A percentile compares a stretch with the other conserved stretches of the same genome.
Evolutionary conservation across 1,140 invertebrate species (phyloP).

Genomic region (Epicauta chinensis): DNA sequence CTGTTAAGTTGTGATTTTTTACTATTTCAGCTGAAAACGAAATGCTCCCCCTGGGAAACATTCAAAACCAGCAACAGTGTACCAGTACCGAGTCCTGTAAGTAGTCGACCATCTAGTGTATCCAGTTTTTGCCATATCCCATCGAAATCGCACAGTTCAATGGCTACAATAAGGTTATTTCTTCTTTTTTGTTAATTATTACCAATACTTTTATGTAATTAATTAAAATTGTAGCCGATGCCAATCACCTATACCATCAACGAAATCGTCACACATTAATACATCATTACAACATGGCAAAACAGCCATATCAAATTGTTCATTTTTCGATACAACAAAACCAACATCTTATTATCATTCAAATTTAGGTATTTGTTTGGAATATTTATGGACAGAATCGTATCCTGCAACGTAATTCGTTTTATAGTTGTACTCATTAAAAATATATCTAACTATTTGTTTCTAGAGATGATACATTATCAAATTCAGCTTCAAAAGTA

Average conservation of each 20-base stretch:
- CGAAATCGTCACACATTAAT: neutral
- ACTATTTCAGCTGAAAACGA: slow-evolving; percentile 31
- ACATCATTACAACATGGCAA: neutral
- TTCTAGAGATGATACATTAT: slow-evolving; percentile 42
- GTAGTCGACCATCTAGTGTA: slow-evolving; percentile 23
- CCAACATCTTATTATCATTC: slow-evolving; percentile 23
- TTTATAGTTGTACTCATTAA: too few relatives aligned
- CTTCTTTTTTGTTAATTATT: too few relatives aligned
- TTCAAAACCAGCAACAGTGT: slow-evolving; percentile 18
- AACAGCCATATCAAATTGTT: neutral
- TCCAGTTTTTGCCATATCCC: slow-evolving; percentile 30
- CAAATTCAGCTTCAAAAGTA: slow-evolving; percentile 62
- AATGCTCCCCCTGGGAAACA: slow-evolving; percentile 33
- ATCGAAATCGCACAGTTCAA: slow-evolving; percentile 55
- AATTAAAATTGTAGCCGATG: slow-evolving; percentile 32
- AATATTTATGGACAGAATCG: slow-evolving; percentile 82
- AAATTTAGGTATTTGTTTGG: slow-evolving; percentile 77
- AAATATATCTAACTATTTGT: too few relatives aligned
- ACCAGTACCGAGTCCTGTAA: slow-evolving; percentile 27
- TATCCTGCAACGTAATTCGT: slow-evolving; percentile 30
- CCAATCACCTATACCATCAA: slow-evolving; percentile 22
- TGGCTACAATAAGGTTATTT: slow-evolving; percentile 48
- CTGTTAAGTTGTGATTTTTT: too few relatives aligned
- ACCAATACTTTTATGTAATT: too few relatives aligned
- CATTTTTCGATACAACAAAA: slow-evolving; percentile 30